phyloP scores from a whole-genome alignment of 2,888 invertebrate species.

The Pinctada fucata region DNA sequence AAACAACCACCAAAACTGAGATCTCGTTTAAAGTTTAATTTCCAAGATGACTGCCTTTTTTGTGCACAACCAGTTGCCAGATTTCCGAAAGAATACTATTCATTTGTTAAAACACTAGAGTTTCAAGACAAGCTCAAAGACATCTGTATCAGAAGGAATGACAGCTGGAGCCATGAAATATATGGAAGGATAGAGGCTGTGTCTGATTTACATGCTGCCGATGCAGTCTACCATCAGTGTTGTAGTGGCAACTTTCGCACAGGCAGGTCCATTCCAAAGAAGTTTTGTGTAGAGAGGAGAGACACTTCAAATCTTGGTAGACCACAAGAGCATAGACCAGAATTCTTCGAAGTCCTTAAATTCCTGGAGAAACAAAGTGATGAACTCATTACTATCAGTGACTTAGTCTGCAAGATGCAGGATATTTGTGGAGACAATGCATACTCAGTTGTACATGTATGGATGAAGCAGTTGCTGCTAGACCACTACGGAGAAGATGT shows the following conservation, averaged over 20 bases:
- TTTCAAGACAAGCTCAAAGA: conserved; percentile 21
- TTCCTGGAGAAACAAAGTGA: conserved; percentile 40
- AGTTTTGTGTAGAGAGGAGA: background rate
- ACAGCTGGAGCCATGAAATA: conserved; percentile 53
- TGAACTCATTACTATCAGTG: conserved; percentile 32
- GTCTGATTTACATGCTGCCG: conserved; percentile 31
- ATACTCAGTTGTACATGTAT: conserved; percentile 25
- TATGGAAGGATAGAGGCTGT: conserved; percentile 14
- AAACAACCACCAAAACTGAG: background rate
- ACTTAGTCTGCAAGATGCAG: conserved; percentile 35
- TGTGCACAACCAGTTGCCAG: background rate
- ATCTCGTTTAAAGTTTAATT: background rate
- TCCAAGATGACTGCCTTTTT: background rate
- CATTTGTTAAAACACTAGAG: conserved; percentile 31
- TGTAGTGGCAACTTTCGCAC: conserved; percentile 23
- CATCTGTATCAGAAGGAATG: conserved; percentile 22
- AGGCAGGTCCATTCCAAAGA: background rate
- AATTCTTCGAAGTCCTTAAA: conserved; percentile 3
- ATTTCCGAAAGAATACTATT: conserved; percentile 7
- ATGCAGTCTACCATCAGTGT: conserved; percentile 31
- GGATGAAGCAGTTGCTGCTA: conserved; percentile 43
- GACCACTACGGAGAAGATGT: conserved; percentile 50
- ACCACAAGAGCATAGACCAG: conserved; percentile 5
- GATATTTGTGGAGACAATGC: conserved; percentile 17
- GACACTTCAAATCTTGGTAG: background rate